A percentile compares a stretch with the other conserved stretches of the same genome.
phyloP scores from a whole-genome alignment of 2,888 invertebrate species.

The Aporophyla lueneburgensis region DNA sequence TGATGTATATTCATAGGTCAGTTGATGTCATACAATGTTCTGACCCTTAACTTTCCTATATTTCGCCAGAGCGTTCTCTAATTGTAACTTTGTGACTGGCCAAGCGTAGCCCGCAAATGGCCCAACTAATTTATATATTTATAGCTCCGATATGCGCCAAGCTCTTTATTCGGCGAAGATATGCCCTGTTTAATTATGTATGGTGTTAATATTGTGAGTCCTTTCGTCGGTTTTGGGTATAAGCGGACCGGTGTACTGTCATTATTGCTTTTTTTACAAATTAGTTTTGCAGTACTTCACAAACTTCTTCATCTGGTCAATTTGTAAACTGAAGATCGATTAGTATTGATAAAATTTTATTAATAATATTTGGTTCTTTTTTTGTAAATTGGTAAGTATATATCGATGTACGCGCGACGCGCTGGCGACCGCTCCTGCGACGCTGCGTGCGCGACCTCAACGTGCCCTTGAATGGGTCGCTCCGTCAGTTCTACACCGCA shows the following conservation, averaged over 20 bases:
- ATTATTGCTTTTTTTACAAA: no score
- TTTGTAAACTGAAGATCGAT: neutral
- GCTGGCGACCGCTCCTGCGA: no score
- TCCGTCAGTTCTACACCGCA: no score
- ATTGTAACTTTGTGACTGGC: slow-evolving; percentile 73
- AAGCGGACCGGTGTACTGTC: neutral
- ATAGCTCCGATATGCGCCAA: slow-evolving; percentile 62
- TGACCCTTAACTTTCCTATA: slow-evolving; percentile 73
- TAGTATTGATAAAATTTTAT: no score
- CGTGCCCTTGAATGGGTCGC: no score
- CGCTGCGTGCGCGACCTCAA: no score
- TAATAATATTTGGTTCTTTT: no score
- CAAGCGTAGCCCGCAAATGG: slow-evolving; percentile 75
- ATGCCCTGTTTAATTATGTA: slow-evolving; percentile 59
- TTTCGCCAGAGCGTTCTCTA: slow-evolving; percentile 76
- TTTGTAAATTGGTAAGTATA: no score
- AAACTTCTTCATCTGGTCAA: neutral
- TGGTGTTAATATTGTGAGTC: slow-evolving; percentile 31
- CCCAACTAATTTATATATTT: slow-evolving; percentile 79
- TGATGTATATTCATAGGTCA: slow-evolving; percentile 20
- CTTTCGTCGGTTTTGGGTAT: neutral
- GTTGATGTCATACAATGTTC: slow-evolving; percentile 48
- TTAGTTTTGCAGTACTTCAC: neutral
- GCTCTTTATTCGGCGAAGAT: slow-evolving; percentile 55
- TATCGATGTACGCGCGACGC: no score